Conservation (phyloP, 2,888 invertebrate genomes). For the Ophion slaviceki region DNA sequence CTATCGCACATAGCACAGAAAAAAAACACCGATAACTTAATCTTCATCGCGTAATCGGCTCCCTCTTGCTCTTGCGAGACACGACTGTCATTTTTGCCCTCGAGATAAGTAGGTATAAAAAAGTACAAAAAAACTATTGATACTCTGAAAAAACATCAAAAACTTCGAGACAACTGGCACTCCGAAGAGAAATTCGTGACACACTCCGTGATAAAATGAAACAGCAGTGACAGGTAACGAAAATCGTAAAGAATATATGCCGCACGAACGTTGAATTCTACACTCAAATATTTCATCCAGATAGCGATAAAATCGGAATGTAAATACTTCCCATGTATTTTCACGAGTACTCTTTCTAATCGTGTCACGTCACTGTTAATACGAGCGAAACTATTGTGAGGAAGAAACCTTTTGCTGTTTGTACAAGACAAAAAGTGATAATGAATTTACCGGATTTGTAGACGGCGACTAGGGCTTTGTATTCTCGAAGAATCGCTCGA, state of each 20-base stretch:
- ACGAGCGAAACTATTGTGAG: not conserved
- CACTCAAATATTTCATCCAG: too few relatives aligned
- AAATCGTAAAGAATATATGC: not conserved
- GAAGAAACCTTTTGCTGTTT: not conserved
- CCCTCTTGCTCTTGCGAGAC: not conserved
- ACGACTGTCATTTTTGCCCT: not conserved
- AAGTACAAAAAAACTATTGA: not conserved
- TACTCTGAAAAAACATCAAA: not conserved
- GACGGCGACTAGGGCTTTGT: not conserved
- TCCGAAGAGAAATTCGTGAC: too few relatives aligned
- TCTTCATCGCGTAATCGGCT: constrained; percentile 12
- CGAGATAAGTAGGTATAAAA: not conserved
- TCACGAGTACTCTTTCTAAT: not conserved
- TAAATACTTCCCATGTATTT: not conserved
- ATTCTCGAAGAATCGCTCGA: too few relatives aligned
- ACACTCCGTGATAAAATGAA: too few relatives aligned
- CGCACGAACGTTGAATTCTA: not conserved
- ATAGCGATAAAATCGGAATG: not conserved
- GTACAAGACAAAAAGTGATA: not conserved
- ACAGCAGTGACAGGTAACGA: too few relatives aligned
- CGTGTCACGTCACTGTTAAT: not conserved
- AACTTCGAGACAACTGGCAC: too few relatives aligned
- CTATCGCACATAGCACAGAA: constrained; percentile 49
- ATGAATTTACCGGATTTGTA: not conserved
- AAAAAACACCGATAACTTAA: constrained; percentile 43